phyloP scores from a whole-genome alignment of 2,888 invertebrate species.

The Ctena decussata region DNA sequence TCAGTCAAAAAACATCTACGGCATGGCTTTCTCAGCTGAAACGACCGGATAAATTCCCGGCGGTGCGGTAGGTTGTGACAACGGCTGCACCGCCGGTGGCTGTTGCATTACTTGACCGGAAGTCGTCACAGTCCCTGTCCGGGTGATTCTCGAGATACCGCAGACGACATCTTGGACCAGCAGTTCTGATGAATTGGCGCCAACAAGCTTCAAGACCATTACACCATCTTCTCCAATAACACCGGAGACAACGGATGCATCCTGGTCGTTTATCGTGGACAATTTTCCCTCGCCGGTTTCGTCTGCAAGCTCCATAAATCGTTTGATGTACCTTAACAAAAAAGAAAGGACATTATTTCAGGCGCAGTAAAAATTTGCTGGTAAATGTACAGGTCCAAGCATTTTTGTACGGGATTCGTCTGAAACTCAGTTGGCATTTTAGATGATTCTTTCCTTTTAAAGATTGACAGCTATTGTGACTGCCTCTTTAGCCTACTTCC shows the following conservation, averaged over 20 bases:
- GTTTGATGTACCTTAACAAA: background rate
- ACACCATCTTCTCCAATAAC: conserved; percentile 9
- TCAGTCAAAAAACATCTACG: too few species aligned
- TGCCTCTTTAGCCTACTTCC: too few species aligned
- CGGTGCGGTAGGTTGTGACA: background rate
- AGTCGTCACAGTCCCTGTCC: background rate
- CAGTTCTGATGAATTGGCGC: background rate
- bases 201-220: background rate
- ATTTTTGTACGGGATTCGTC: background rate
- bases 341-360: background rate
- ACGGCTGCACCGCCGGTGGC: background rate
- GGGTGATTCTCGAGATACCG: background rate
- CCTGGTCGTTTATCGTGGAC: background rate
- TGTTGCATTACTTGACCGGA: background rate
- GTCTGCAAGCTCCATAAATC: background rate
- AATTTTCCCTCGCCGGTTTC: background rate
- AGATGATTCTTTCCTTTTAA: too few species aligned
- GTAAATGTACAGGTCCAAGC: background rate
- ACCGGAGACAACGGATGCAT: background rate
- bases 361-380: background rate
- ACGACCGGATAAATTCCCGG: background rate
- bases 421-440: too few species aligned
- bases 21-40: background rate
- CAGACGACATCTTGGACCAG: background rate
- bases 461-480: too few species aligned